These are phyloP conservation scores for Apodemia hepburni DNA, from an alignment of 2,888 invertebrate species.

Conservation along the genomic window DNA sequence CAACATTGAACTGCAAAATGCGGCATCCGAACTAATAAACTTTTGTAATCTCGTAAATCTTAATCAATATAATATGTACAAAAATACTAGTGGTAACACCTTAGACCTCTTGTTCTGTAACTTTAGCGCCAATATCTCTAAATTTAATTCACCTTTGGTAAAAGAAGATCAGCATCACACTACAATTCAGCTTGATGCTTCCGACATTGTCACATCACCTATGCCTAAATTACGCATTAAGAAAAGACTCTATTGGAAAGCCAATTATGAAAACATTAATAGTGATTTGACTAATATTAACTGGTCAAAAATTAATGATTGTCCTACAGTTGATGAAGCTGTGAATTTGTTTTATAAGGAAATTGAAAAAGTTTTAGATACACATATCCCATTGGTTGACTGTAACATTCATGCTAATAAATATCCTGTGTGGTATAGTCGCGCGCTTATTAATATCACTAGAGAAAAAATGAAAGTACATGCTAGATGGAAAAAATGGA, in stretches of 20 bases:
- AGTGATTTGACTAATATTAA: not conserved
- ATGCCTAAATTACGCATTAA: not conserved
- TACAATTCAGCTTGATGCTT: not conserved
- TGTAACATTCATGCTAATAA: not conserved
- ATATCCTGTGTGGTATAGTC: not conserved
- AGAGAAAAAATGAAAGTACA: not conserved
- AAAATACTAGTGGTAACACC: not conserved
- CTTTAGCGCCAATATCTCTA: not conserved
- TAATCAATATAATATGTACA: not conserved
- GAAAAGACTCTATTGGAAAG: not conserved
- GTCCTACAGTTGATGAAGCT: not conserved
- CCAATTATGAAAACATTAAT: not conserved
- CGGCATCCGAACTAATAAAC: not conserved
- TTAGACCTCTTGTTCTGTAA: not conserved
- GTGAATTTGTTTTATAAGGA: not conserved
- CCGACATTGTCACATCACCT: not conserved
- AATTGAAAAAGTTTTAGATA: not conserved
- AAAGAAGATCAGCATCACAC: not conserved
- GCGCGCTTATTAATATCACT: not conserved
- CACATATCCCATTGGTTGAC: not conserved
- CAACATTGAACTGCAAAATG: not conserved
- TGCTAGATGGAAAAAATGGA: not conserved
- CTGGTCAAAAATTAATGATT: not conserved
- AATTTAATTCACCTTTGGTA: not conserved
- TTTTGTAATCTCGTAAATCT: not conserved